Base-by-base conservation (phyloP, 2,797 vertebrate species). In the Taenioides sp. region DNA sequence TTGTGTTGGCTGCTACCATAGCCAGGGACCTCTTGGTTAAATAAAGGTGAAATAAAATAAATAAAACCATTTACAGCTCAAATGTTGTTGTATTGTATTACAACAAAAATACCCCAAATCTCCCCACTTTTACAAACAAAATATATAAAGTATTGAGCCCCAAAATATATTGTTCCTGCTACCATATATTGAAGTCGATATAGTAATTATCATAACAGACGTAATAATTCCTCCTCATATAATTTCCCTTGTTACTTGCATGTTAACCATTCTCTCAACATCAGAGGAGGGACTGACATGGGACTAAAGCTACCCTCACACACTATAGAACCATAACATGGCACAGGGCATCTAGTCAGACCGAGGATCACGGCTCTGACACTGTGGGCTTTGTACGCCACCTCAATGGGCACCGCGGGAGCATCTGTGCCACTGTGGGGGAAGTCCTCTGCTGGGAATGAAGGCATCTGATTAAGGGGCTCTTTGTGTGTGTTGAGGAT, bases 401-500 rank as follows among this genome's bases (percentile, higher is more conserved):
- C 82, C 84, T 93, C 90, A 94, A 93, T 93, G 89, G 82, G 86
- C 87, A 91, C 90, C 89, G 88, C 87, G 80, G 90, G 91, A 92
- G 91, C 91, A 87, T 85, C 88, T 74, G 86, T 65, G 70, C 68
- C 86, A 89, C 86, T 93, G 87, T 91, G 89, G 90, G 90, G 89
- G 90, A 89, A 91, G 90, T 88, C 90, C 88, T 88, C 7, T 67
- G 84, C 86, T 92, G 90, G 90, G 91, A 93, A 93, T 90, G 88
- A 86, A 90, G 79, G 85, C 84, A 89, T 87, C 90, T 93, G 93
- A 95, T 94, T 94, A 93, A 94, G 91, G 91, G 87, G 77, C 82
- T 84, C 91, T 93, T 94, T 94, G 93, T 95, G 83, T 60, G 86
- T 73, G 84, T 89, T 87, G 87, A 91, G 87, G 87, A 93, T 90